Conservation (phyloP, 1,140 invertebrate species). For the Atta texana region DNA sequence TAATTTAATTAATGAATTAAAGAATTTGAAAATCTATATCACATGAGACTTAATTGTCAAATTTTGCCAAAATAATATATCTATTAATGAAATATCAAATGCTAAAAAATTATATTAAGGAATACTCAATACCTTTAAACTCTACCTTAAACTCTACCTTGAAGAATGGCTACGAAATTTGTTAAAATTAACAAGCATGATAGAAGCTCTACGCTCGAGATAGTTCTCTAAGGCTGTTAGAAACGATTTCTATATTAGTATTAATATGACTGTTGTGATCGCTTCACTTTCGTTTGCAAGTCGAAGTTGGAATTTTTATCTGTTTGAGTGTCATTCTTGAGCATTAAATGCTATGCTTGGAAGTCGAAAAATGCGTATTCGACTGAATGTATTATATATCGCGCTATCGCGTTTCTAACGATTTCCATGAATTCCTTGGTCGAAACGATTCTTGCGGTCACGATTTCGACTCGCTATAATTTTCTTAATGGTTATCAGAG, state of each 20-base stretch:
- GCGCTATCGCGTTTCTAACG: constrained; percentile 28
- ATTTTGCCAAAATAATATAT: background rate
- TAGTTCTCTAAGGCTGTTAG: background rate
- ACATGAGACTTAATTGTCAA: no score
- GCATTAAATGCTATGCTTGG: constrained; percentile 24
- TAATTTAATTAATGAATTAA: background rate
- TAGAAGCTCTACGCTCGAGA: background rate
- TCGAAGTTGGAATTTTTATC: constrained; percentile 35
- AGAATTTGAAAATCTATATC: background rate
- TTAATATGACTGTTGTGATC: background rate
- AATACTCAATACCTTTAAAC: background rate
- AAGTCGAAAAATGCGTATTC: constrained; percentile 3
- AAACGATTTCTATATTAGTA: background rate
- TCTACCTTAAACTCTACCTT: background rate
- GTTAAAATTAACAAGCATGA: background rate
- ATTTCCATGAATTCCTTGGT: constrained; percentile 4
- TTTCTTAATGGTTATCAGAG: background rate
- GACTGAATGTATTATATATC: constrained; percentile 18
- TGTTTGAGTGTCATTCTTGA: constrained; percentile 11
- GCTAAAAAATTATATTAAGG: background rate
- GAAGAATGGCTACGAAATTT: background rate
- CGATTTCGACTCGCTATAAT: constrained; percentile 12
- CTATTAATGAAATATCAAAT: background rate
- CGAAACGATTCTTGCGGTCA: background rate
- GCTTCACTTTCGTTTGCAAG: background rate